phyloP scores from a whole-genome alignment of 2,888 invertebrate genomes.

The Epistrophe grossulariae region DNA sequence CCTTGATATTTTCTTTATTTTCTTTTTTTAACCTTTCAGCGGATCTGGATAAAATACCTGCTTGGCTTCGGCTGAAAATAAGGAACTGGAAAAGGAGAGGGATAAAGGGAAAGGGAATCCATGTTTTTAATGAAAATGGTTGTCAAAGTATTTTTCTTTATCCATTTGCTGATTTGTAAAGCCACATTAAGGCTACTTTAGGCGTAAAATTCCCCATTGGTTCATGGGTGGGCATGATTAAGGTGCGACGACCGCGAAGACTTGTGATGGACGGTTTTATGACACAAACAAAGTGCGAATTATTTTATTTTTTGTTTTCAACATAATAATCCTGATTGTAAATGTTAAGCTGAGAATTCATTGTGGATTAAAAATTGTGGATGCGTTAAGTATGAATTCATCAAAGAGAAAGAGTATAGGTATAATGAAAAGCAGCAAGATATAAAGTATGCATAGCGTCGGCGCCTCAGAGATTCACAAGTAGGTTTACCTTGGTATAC shows the following conservation, averaged over 20 bases:
- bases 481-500: too few relatives aligned
- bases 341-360: conserved; percentile 11
- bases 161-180: conserved; percentile 67
- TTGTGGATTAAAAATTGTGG: conserved; percentile 25
- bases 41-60: conserved; percentile 59
- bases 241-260: conserved; percentile 21
- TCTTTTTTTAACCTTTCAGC: conserved; percentile 49
- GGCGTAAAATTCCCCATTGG: conserved; percentile 50
- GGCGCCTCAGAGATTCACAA: too few relatives aligned
- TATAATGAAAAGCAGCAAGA: background rate
- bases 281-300: conserved; percentile 23
- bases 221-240: conserved; percentile 50
- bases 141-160: conserved; percentile 62
- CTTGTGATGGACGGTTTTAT: conserved; percentile 36
- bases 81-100: background rate
- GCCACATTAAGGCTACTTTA: conserved; percentile 68
- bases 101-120: background rate
- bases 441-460: background rate
- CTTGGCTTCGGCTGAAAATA: background rate
- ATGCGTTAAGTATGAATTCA: background rate
- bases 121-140: conserved; percentile 71
- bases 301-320: conserved; percentile 1
- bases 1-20: conserved; percentile 28
- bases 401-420: background rate
- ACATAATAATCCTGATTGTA: conserved; percentile 44